phyloP scores from a whole-genome alignment of 2,797 vertebrate species.

The Notoglanidium macrostoma region DNA sequence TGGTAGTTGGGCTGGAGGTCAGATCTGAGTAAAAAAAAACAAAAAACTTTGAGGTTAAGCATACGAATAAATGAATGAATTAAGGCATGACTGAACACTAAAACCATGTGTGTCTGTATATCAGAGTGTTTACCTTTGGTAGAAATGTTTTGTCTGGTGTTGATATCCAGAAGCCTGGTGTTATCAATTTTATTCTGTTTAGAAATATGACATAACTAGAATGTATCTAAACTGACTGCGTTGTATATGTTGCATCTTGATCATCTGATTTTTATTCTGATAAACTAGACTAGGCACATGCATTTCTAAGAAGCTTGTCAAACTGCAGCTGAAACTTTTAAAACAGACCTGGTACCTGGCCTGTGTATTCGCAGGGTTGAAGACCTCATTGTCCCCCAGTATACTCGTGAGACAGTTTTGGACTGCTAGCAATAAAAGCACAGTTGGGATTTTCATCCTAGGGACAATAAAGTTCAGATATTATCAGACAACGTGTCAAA shows the following conservation, averaged over 20 bases:
- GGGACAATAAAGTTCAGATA: not conserved
- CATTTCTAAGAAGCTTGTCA: not conserved
- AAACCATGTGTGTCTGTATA: not conserved
- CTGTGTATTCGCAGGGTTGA: constrained; percentile 12
- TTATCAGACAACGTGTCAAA: not conserved
- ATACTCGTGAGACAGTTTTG: constrained; percentile 13
- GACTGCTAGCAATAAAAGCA: constrained; percentile 31
- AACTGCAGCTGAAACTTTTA: not conserved
- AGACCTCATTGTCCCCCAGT: constrained; percentile 21
- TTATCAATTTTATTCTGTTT: constrained; percentile 27
- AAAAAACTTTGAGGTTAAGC: not conserved
- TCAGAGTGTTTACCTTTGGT: constrained; percentile 8
- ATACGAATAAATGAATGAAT: not conserved
- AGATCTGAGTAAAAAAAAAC: not conserved
- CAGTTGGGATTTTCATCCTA: constrained; percentile 39
- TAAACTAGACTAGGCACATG: not conserved
- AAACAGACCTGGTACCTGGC: constrained; percentile 29
- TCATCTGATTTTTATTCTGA: not conserved
- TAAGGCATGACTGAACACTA: not conserved
- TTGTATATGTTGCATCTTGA: not conserved
- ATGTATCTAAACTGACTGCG: not conserved
- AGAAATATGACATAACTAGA: not conserved
- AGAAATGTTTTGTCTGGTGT: not conserved
- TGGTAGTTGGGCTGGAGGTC: constrained; percentile 46
- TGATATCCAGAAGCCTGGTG: not conserved